phyloP scores from a whole-genome alignment of 1,140 invertebrate genomes.

The Papilio aristodemus region DNA sequence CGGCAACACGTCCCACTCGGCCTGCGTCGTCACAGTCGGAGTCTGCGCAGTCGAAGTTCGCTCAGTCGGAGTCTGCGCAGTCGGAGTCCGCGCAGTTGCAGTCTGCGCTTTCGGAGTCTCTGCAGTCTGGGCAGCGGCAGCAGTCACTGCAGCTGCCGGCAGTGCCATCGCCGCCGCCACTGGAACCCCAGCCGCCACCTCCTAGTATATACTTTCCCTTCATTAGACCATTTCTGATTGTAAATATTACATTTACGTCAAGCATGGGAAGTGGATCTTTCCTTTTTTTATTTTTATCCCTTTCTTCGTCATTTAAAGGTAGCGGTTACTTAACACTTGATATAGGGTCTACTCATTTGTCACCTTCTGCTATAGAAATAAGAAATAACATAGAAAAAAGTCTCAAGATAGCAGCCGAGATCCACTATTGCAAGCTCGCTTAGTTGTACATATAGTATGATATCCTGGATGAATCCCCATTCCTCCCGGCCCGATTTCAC shows the following conservation, averaged over 20 bases:
- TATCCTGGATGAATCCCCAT: no score
- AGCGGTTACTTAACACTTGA: no score
- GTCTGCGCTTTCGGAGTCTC: neutral
- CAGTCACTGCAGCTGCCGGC: conserved; percentile 36
- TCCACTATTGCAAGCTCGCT: no score
- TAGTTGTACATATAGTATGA: no score
- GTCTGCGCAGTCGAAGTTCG: neutral
- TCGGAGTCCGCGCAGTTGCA: neutral
- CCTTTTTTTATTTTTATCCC: no score
- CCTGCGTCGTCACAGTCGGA: neutral
- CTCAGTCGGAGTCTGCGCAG: neutral
- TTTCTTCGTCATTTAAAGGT: no score
- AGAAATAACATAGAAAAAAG: no score
- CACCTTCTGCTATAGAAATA: no score
- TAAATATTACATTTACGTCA: no score
- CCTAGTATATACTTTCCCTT: neutral
- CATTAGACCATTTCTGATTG: neutral
- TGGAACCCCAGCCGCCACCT: conserved; percentile 31
- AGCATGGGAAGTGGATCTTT: neutral
- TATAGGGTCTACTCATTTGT: no score
- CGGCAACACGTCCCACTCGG: neutral
- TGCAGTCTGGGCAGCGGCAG: neutral
- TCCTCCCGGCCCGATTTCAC: no score
- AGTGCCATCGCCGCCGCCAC: conserved; percentile 36
- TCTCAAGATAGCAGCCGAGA: no score